These are phyloP conservation scores for Subacronicta megacephala DNA, from an alignment of 2,888 invertebrate genomes.

Conservation along the genomic window DNA sequence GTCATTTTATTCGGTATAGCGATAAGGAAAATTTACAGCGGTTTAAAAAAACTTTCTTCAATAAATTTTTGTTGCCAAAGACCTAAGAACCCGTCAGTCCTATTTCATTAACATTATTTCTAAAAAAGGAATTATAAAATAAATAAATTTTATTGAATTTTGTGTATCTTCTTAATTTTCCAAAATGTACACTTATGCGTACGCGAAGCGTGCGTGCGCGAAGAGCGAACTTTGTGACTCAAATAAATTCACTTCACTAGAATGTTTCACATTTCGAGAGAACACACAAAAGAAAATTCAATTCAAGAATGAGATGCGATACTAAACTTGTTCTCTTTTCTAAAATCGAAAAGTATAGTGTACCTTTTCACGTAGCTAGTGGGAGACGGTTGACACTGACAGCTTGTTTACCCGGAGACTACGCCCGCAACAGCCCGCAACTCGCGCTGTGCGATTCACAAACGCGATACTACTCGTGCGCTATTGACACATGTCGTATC, in stretches of 20 bases:
- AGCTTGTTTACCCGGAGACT: constrained; percentile 41
- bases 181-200: constrained; percentile 19
- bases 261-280: constrained; percentile 1
- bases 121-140: constrained; percentile 40
- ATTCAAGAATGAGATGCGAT: constrained; percentile 22
- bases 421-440: constrained; percentile 10
- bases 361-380: constrained; percentile 43
- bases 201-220: no score
- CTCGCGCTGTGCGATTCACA: constrained; percentile 31
- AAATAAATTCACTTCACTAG: no score
- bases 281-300: constrained; percentile 21
- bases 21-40: constrained; percentile 51
- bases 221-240: no score
- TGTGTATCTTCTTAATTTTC: constrained; percentile 44
- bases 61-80: constrained; percentile 47
- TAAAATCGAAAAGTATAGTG: constrained; percentile 30
- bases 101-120: constrained; percentile 16
- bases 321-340: constrained; percentile 15
- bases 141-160: constrained; percentile 26
- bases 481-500: constrained; percentile 51
- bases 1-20: constrained; percentile 61
- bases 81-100: constrained; percentile 48
- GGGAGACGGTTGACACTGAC: constrained; percentile 26
- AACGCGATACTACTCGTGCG: constrained; percentile 33
- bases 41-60: constrained; percentile 33